phyloP scores from a whole-genome alignment of 2,797 vertebrate genomes.

The Apogon hyalosoma region DNA sequence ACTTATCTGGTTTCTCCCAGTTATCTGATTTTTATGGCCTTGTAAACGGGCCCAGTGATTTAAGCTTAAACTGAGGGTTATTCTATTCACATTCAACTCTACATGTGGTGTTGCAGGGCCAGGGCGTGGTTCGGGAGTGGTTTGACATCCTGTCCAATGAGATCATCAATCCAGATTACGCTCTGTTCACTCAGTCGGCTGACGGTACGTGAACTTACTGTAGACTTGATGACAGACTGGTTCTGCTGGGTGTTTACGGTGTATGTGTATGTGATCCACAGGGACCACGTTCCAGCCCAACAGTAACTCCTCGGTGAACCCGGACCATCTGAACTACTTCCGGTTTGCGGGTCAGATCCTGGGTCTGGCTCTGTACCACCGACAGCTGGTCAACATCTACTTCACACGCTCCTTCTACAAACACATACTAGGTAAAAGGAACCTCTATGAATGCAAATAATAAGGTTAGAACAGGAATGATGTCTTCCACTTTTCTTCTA shows the following conservation, averaged over 20 bases:
- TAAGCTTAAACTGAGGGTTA: not conserved
- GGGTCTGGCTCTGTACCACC: conserved; percentile 95
- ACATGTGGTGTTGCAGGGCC: conserved; percentile 85
- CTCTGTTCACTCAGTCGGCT: conserved; percentile 97
- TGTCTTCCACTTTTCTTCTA: no score
- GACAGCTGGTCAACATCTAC: conserved; percentile 98
- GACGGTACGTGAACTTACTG: conserved; percentile 85
- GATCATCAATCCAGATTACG: conserved; percentile 99
- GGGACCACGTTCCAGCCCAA: conserved; percentile 99
- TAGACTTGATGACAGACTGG: not conserved
- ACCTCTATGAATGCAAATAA: not conserved
- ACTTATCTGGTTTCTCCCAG: no score
- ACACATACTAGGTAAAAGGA: conserved; percentile 92
- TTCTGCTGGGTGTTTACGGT: not conserved
- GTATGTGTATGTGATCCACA: conserved; percentile 60
- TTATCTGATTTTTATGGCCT: no score
- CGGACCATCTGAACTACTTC: conserved; percentile 98
- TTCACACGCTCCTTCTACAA: conserved; percentile 99
- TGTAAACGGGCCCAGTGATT: no score
- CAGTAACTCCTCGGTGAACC: conserved; percentile 98
- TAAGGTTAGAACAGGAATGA: not conserved
- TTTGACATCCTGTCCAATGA: conserved; percentile 98
- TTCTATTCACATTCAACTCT: not conserved
- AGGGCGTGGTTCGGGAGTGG: conserved; percentile 98
- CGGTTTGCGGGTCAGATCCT: conserved; percentile 97